Conservation (phyloP, 2,797 vertebrate species). For the Smutsia temminckii region DNA sequence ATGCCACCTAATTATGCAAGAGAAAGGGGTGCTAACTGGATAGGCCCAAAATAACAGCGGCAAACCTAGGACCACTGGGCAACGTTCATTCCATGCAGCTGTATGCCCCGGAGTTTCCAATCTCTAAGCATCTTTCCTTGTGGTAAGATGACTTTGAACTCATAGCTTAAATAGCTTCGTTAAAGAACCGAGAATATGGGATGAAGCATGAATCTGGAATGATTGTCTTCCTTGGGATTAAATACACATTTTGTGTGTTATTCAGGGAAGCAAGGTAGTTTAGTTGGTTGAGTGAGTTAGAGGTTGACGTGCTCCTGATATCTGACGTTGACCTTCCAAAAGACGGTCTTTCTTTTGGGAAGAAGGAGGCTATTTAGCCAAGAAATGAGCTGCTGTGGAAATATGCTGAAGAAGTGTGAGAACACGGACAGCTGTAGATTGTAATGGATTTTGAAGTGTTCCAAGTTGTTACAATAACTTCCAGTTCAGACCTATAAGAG, state of each 20-base stretch:
- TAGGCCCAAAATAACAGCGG: not conserved
- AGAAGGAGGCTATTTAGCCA: slow-evolving; percentile 72
- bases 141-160: not conserved
- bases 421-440: slow-evolving; percentile 47
- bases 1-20: not conserved
- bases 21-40: not conserved
- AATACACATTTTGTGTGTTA: slow-evolving; percentile 61
- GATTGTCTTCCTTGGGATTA: slow-evolving; percentile 59
- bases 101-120: not conserved
- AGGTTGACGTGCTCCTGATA: slow-evolving; percentile 43
- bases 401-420: not conserved
- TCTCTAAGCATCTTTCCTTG: not conserved
- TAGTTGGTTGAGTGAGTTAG: slow-evolving; percentile 35
- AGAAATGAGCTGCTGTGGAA: slow-evolving; percentile 70
- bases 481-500: slow-evolving; percentile 70
- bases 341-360: not conserved
- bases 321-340: slow-evolving; percentile 37
- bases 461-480: slow-evolving; percentile 78
- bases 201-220: slow-evolving; percentile 47
- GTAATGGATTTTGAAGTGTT: slow-evolving; percentile 70
- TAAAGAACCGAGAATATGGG: slow-evolving; percentile 1
- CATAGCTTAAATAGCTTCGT: not conserved
- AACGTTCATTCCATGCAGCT: not conserved
- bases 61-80: no score
- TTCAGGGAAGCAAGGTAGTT: slow-evolving; percentile 34